These are phyloP conservation scores for Anguilla anguilla DNA, from an alignment of 2,797 vertebrate genomes.

Conservation along the genomic window DNA sequence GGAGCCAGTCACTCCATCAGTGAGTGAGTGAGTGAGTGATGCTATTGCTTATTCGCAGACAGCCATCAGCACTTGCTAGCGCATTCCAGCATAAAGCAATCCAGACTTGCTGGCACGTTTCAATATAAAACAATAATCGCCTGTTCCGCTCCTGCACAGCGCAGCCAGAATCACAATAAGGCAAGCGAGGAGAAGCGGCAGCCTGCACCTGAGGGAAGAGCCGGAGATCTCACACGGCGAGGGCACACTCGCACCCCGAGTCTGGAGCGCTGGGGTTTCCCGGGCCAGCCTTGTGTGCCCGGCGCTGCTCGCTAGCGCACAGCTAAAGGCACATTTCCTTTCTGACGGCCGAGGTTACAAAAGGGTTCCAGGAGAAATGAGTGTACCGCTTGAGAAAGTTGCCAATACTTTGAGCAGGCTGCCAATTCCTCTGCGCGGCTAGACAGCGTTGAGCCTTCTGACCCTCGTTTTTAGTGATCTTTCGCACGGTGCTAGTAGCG, in stretches of 20 bases:
- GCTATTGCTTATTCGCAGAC: background rate
- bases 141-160: background rate
- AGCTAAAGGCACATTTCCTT: background rate
- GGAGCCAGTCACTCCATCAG: background rate
- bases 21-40: background rate
- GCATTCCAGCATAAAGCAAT: background rate
- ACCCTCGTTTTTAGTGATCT: background rate
- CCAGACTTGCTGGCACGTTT: background rate
- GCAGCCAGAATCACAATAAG: background rate
- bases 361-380: background rate
- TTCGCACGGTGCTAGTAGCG: background rate
- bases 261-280: background rate
- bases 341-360: background rate
- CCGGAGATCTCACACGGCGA: background rate
- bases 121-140: constrained; percentile 16
- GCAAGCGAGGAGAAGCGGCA: background rate
- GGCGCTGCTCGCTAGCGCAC: background rate
- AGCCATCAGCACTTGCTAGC: background rate
- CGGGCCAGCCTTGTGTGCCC: background rate
- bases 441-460: background rate
- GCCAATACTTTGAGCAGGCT: background rate
- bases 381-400: background rate
- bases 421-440: background rate
- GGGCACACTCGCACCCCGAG: background rate
- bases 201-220: background rate